Base-by-base conservation (phyloP, 2,113 vertebrate species). In the Dicrurus megarhynchus region DNA sequence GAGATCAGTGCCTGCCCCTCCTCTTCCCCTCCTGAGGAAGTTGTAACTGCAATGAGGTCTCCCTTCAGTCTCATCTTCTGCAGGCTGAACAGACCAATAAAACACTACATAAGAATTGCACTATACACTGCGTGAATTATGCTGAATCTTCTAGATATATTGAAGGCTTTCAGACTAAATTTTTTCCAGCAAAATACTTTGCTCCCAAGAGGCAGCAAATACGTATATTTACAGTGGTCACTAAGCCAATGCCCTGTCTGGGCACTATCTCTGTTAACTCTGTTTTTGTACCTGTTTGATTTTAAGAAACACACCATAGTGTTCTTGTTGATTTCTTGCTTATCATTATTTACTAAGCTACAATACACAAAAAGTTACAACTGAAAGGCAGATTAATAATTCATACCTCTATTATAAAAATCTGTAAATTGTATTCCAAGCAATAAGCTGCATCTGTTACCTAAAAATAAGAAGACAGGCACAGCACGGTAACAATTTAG, bases 361-460 rank as follows among this genome's bases (percentile, higher is more conserved):
- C 81, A 95, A 68, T 86, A 92, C 70, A 95, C 69, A 89, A 92
- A 95, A 96, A 93, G 92, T 96, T 96, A 87, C 81, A 76, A 96
- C 52, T 93, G 95, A 96, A 97, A 97, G 70, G 50, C 87, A 94
- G 63, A 97, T 97, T 96, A 97, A 97, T 97, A 97, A 97, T 97
- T 97, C 92, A 97, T 97, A 89, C 47, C 69, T 93, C 95, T 89
- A 97, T 97, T 97, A 95, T 89, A 94, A 94, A 97, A 97, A 94
- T 96, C 94, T 89, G 41, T 95, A 96, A 97, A 97, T 96, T 95
- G 94, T 95, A 95, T 96, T 97, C 95, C 87, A 93, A 96, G 88
- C 90, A 93, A 97, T 95, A 82, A 96, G 94, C 92, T 95, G 95
- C 90, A 97, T 97, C 94, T 96, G 96, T 96, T 97, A 93, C 90